Conservation (phyloP, 2,888 invertebrate species). For the Plebejus anna region DNA sequence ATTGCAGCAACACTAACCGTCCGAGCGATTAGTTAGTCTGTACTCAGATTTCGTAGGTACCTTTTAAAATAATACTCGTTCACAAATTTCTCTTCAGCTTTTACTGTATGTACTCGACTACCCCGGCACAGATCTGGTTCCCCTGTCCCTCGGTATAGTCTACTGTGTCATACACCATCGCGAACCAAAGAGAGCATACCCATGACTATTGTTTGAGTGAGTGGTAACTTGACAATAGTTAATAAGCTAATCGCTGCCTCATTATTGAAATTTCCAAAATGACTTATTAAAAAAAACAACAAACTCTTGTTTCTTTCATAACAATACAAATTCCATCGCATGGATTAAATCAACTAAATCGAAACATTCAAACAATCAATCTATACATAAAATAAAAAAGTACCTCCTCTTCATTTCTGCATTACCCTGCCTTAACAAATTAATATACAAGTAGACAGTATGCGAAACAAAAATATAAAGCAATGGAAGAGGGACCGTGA, state of each 20-base stretch:
- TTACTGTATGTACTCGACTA: constrained; percentile 53
- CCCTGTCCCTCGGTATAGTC: constrained; percentile 17
- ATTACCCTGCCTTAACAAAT: constrained; percentile 79
- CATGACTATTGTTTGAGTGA: constrained; percentile 73
- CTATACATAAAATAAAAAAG: constrained; percentile 69
- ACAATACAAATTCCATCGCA: constrained; percentile 76
- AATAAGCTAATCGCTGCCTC: constrained; percentile 73
- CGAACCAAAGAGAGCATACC: constrained; percentile 76
- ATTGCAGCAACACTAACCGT: constrained; percentile 73
- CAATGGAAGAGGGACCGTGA: constrained; percentile 74
- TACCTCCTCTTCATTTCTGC: constrained; percentile 76
- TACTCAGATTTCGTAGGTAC: constrained; percentile 74
- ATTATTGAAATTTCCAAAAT: constrained; percentile 64
- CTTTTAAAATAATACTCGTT: constrained; percentile 75
- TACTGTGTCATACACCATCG: constrained; percentile 56
- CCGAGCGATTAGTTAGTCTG: constrained; percentile 72
- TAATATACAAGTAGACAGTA: constrained; percentile 74
- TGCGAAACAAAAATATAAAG: constrained; percentile 68
- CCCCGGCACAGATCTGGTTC: constrained; percentile 9
- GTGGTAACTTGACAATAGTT: constrained; percentile 74
- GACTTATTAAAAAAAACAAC: constrained; percentile 75
- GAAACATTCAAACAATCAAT: constrained; percentile 76
- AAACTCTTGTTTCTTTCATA: constrained; percentile 74
- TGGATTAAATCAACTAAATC: constrained; percentile 77
- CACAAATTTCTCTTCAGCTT: constrained; percentile 74